A percentile compares a stretch with the other conserved stretches of the same genome.
Conservation (phyloP, 2,113 vertebrate species). For the Mixornis gularis region DNA sequence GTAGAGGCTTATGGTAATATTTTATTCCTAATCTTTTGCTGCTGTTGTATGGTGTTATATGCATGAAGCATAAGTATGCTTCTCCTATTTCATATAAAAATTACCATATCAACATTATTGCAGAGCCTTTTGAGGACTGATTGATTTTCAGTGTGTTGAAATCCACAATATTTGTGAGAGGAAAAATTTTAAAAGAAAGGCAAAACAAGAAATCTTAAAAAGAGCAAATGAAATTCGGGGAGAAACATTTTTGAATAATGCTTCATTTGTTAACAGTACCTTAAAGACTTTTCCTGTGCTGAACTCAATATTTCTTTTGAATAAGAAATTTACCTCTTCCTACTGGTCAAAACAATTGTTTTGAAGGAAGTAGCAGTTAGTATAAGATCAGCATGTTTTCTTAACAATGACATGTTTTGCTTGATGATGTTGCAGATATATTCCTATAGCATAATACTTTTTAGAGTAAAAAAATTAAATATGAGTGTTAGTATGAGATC, state of each 20-base stretch:
- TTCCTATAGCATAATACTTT: neutral
- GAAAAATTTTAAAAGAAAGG: fast-evolving
- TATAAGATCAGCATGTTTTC: neutral
- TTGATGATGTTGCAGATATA: neutral
- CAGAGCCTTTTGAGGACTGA: neutral
- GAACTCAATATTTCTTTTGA: neutral
- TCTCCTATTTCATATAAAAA: neutral
- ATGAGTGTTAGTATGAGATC: neutral
- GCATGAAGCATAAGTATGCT: neutral
- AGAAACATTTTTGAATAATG: neutral
- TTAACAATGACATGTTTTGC: neutral
- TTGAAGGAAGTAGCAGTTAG: neutral
- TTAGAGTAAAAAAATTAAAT: neutral
- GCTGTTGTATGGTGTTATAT: neutral
- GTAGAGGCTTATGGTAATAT: neutral
- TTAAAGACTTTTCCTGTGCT: neutral
- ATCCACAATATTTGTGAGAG: neutral
- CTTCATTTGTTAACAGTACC: neutral
- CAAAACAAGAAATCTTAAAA: neutral
- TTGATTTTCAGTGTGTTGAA: neutral
- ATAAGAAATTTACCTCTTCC: neutral
- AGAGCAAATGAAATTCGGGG: neutral
- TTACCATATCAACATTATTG: neutral
- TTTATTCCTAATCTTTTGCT: neutral
- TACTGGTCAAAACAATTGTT: neutral